phyloP scores from a whole-genome alignment of 2,888 invertebrate species.

The Craniophora ligustri region DNA sequence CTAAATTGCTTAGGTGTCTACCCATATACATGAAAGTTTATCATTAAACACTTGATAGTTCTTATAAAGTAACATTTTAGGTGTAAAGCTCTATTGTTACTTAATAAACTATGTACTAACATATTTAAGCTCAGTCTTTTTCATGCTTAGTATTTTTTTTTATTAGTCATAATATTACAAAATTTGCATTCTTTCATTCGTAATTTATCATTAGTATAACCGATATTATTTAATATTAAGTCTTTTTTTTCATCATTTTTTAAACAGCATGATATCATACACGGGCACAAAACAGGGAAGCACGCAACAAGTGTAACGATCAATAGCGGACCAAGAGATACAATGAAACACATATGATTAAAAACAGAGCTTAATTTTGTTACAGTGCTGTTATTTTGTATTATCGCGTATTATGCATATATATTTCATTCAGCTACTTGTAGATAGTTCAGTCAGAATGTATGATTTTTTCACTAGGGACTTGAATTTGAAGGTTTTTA shows the following conservation, averaged over 20 bases:
- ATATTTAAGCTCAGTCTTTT: not conserved
- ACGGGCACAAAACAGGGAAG: slow-evolving; percentile 61
- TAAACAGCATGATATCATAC: slow-evolving; percentile 47
- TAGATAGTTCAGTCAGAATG: no score
- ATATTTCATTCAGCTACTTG: no score
- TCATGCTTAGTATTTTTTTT: not conserved
- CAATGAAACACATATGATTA: slow-evolving; percentile 28
- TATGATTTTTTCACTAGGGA: no score
- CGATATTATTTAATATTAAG: not conserved
- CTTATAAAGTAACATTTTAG: no score
- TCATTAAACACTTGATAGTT: no score
- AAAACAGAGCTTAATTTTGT: not conserved
- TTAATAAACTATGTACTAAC: no score
- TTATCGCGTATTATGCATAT: no score
- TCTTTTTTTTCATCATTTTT: slow-evolving; percentile 21
- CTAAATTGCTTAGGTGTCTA: no score
- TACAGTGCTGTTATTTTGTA: not conserved
- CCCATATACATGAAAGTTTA: no score
- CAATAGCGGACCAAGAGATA: slow-evolving; percentile 52
- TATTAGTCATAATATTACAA: not conserved
- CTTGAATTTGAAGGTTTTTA: no score
- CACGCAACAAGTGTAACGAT: slow-evolving; percentile 54
- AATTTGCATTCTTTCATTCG: not conserved
- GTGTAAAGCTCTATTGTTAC: no score
- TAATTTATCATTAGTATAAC: not conserved